Percentiles rank a stretch among this genome's conserved stretches.
phyloP scores from a whole-genome alignment of 2,797 vertebrate genomes.

The Muscicapa striata region DNA sequence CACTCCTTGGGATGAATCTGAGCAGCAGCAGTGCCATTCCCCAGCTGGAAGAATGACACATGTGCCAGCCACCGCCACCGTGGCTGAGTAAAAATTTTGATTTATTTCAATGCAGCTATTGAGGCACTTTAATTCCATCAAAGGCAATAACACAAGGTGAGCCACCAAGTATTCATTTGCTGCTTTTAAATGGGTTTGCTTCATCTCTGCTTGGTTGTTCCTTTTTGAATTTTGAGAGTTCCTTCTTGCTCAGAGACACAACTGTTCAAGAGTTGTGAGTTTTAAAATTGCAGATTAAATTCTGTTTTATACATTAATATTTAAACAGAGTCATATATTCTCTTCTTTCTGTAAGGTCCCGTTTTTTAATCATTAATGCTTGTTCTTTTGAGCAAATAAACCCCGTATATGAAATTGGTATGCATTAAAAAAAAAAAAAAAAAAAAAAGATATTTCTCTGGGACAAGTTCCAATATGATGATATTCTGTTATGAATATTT shows the following conservation, averaged over 20 bases:
- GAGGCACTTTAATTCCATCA: slow-evolving; percentile 9
- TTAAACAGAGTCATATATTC: not conserved
- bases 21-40: fast-evolving
- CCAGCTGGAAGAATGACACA: not conserved
- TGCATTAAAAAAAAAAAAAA: not conserved
- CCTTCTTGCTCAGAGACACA: not conserved
- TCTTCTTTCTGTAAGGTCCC: not conserved
- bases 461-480: slow-evolving; percentile 12
- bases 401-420: not conserved
- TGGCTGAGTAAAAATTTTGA: slow-evolving; percentile 16
- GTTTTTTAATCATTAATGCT: slow-evolving; percentile 39
- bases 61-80: not conserved
- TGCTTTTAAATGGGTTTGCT: not conserved
- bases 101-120: slow-evolving; percentile 13
- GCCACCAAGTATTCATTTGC: not conserved
- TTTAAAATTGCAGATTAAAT: not conserved
- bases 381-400: slow-evolving; percentile 26
- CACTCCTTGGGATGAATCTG: not conserved
- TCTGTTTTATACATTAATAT: slow-evolving; percentile 4
- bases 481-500: slow-evolving; percentile 48
- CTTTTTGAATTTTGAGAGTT: not conserved
- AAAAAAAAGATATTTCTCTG: not conserved
- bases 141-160: not conserved
- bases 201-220: not conserved
- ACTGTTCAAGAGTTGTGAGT: not conserved